Base-by-base conservation (phyloP, 37 sponge, comb jelly and placozoan genomes). In the Amphimedon queenslandica region DNA sequence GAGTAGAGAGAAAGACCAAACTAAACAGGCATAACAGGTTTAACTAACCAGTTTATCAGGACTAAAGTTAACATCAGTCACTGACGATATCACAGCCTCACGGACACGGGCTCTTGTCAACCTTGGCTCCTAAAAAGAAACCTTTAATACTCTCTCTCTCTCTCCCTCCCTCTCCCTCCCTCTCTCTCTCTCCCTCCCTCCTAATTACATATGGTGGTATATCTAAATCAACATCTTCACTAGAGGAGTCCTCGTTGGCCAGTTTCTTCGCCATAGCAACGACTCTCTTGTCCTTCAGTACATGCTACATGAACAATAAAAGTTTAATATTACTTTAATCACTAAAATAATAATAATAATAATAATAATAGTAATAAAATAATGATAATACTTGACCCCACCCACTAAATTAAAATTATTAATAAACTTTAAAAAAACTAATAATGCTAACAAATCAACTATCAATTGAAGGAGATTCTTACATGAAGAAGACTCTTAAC, bases 401-500 rank as follows among this genome's bases (percentile, higher is more conserved):
- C n/a, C n/a, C n/a, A n/a, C n/a, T n/a, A n/a, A n/a, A n/a, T n/a
- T n/a, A n/a, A n/a, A n/a, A n/a, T n/a, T n/a, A n/a, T n/a, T n/a
- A n/a, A n/a, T n/a, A n/a, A n/a, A n/a, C n/a, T n/a, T n/a, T n/a
- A n/a, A n/a, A n/a, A n/a, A n/a, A n/a, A n/a, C n/a, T n/a, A n/a
- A n/a, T n/a, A n/a, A n/a, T n/a, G n/a, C n/a, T n/a, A n/a, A n/a
- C n/a, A n/a, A n/a, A n/a, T n/a, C n/a, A n/a, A n/a, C n/a, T n/a
- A n/a, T n/a, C n/a, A n/a, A n/a, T n/a, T n/a, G n/a, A n/a, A n/a
- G n/a, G n/a, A n/a, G n/a, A n/a, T n/a, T n/a, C 84, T 76, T 43
- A 92, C 92, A 63, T 87, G 92, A 20, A 92, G 57, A 42, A 92
- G 78, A 64, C 88, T 92, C 65, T 87, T 92, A 34, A 92, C 92